Percentiles rank a stretch among this genome's conserved stretches.
Evolutionary conservation across 1,140 invertebrate species (phyloP).

Genomic region (Cephus cinctus): DNA sequence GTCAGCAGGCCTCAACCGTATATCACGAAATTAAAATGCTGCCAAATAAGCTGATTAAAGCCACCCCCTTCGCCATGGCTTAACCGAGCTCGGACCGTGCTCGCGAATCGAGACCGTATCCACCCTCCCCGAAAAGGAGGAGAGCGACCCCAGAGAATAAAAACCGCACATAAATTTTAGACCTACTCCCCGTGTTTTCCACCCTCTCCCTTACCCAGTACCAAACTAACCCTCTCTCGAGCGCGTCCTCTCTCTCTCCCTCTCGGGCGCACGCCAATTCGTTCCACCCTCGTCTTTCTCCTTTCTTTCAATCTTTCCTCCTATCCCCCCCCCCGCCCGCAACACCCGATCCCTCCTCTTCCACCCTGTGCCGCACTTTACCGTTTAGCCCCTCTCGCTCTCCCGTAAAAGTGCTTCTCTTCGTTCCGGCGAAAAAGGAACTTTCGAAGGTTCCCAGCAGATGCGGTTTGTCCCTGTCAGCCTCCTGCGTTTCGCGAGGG

Average conservation of each 20-base stretch:
- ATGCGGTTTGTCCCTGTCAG: no score
- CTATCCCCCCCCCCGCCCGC: neutral
- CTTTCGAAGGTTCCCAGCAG: no score
- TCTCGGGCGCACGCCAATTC: neutral
- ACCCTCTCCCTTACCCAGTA: no score
- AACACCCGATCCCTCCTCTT: neutral
- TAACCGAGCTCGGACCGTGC: neutral
- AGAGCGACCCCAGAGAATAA: neutral
- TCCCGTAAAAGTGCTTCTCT: neutral
- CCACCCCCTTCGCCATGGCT: neutral
- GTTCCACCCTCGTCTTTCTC: neutral
- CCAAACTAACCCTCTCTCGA: no score
- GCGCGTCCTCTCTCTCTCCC: neutral
- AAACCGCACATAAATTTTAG: neutral
- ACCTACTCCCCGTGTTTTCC: neutral
- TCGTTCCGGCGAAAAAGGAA: no score
- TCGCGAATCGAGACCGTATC: no score
- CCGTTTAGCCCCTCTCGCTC: neutral
- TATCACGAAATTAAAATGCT: conserved; percentile 28
- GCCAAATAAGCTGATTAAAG: conserved; percentile 27
- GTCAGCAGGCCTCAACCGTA: conserved; percentile 20
- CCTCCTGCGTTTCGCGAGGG: no score
- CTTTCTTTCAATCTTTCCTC: neutral
- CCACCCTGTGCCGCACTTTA: neutral
- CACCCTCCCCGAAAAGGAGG: neutral